phyloP scores from a whole-genome alignment of 2,888 invertebrate genomes.

The Didymodactylos carnosus region DNA sequence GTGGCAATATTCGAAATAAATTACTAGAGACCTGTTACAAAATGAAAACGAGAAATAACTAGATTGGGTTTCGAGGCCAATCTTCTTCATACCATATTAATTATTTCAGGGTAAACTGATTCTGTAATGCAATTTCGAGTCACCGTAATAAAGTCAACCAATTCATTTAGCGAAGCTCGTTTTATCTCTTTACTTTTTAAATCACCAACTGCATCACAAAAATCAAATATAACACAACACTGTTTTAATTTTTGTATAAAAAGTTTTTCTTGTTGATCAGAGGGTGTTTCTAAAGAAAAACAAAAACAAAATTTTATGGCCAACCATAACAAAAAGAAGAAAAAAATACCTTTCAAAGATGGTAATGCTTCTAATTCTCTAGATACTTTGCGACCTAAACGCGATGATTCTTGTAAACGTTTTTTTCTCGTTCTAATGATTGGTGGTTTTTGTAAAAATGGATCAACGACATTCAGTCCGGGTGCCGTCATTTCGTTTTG shows the following conservation, averaged over 20 bases:
- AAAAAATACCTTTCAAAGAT: not conserved
- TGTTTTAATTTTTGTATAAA: conserved; percentile 89
- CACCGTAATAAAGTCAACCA: conserved; percentile 38
- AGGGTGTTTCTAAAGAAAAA: not conserved
- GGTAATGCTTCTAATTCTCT: not conserved
- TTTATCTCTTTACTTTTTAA: conserved; percentile 98
- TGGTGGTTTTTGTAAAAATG: not conserved
- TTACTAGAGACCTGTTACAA: conserved; percentile 39
- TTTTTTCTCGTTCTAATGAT: not conserved
- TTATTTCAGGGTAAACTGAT: conserved; percentile 87
- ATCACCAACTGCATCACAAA: conserved; percentile 84
- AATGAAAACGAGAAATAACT: not conserved
- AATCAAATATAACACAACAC: conserved; percentile 95
- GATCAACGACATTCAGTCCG: too few relatives aligned
- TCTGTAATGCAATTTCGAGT: conserved; percentile 82
- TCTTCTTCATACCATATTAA: conserved; percentile 66
- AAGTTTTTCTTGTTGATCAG: conserved; percentile 32
- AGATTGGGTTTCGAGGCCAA: not conserved
- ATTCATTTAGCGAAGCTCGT: conserved; percentile 11
- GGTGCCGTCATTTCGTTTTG: too few relatives aligned
- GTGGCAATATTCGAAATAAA: conserved; percentile 90
- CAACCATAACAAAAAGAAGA: not conserved
- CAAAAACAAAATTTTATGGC: not conserved
- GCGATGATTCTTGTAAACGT: not conserved
- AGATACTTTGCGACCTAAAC: not conserved